These are phyloP conservation scores for Torymus auratus DNA, from an alignment of 2,888 invertebrate genomes.

Conservation along the genomic window DNA sequence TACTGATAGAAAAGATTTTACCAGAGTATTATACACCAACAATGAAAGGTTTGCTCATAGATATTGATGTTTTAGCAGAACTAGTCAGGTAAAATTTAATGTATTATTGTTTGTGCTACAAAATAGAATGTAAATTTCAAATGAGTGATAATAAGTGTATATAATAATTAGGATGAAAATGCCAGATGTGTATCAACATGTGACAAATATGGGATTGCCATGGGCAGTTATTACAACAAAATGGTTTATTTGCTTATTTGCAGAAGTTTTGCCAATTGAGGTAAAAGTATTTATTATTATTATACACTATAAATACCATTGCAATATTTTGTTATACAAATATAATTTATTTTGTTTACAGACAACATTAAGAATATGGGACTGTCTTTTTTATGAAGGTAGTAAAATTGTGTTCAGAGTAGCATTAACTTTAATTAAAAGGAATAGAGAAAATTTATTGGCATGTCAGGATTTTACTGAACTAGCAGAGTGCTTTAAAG, in stretches of 20 bases:
- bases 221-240: slow-evolving; percentile 95
- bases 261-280: slow-evolving; percentile 95
- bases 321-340: slow-evolving; percentile 18
- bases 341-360: slow-evolving; percentile 69
- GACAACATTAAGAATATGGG: slow-evolving; percentile 96
- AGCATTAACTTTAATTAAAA: slow-evolving; percentile 88
- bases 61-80: slow-evolving; percentile 93
- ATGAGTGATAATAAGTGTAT: slow-evolving; percentile 2
- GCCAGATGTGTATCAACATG: slow-evolving; percentile 89
- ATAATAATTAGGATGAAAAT: slow-evolving; percentile 81
- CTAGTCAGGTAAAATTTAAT: slow-evolving; percentile 80
- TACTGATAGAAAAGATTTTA: slow-evolving; percentile 90
- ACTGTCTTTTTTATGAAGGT: slow-evolving; percentile 96
- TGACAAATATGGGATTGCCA: slow-evolving; percentile 88
- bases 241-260: slow-evolving; percentile 96
- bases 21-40: slow-evolving; percentile 92
- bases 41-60: slow-evolving; percentile 92
- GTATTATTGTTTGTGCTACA: slow-evolving; percentile 21
- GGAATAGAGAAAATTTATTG: slow-evolving; percentile 85
- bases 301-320: slow-evolving; percentile 14
- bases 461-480: slow-evolving; percentile 89
- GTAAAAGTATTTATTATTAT: slow-evolving; percentile 76
- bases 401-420: slow-evolving; percentile 94
- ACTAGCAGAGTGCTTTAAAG: slow-evolving; percentile 89
- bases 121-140: slow-evolving; percentile 20